Evolutionary conservation across 2,113 vertebrate species (phyloP).

Genomic region (Antechinus stuartii): DNA sequence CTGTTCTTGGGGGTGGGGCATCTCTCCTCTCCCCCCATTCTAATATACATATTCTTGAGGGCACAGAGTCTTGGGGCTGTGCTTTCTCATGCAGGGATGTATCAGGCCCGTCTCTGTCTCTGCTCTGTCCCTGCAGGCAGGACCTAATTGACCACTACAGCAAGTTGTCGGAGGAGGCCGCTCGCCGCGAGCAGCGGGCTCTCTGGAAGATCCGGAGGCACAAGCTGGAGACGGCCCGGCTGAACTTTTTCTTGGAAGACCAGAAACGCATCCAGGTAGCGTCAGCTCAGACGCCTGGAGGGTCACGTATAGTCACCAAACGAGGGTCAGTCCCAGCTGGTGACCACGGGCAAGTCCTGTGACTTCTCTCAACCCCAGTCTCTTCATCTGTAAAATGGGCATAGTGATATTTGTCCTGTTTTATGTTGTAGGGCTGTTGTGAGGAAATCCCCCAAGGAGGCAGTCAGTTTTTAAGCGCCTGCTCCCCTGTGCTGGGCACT

Average conservation of each 20-base stretch:
- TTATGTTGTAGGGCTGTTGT: neutral
- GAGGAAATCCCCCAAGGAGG: neutral
- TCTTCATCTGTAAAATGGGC: neutral
- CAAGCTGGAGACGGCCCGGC: conserved; percentile 87
- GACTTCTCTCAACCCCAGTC: neutral
- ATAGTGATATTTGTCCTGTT: neutral
- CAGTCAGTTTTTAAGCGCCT: neutral
- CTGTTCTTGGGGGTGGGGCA: neutral
- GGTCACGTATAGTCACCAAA: neutral
- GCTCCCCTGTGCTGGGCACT: neutral
- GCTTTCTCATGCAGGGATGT: neutral
- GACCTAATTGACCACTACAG: conserved; percentile 95
- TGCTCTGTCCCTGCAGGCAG: conserved; percentile 85
- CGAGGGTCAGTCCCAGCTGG: neutral
- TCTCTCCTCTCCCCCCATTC: neutral
- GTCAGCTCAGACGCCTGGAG: accelerated
- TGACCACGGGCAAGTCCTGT: neutral
- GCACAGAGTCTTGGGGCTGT: neutral
- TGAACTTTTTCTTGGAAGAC: conserved; percentile 88
- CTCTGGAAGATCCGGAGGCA: conserved; percentile 93
- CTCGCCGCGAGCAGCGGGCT: conserved; percentile 90
- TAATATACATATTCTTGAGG: neutral
- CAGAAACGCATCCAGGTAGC: conserved; percentile 85
- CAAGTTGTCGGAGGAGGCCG: conserved; percentile 93
- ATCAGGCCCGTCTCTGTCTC: conserved; percentile 43